Evolutionary conservation across 1,140 invertebrate genomes (phyloP), one percentile per base, ranked within the genome.

Genomic region (Lerema accius): DNA sequence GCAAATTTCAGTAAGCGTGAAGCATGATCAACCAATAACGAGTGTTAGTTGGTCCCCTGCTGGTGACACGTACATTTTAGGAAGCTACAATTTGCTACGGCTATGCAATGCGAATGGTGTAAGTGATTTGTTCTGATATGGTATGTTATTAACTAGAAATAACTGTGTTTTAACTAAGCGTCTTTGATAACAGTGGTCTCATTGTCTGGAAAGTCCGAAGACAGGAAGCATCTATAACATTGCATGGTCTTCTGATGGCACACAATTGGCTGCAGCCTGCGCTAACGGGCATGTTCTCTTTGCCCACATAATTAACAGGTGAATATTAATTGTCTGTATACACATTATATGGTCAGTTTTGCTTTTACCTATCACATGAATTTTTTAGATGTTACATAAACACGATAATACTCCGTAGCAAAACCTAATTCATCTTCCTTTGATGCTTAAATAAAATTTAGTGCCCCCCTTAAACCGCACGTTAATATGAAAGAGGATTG

Each of bases 101-200:
- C 92, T 99, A 0, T 99, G 98, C 86, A 98, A 99, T 91, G 95
- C 95, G 90, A 95, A 95, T 74, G 99, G 99, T 40, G 97, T 98
- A 92, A 92, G 94, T 91, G n/a, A n/a, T n/a, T n/a, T n/a, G n/a
- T n/a, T n/a, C n/a, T n/a, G n/a, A n/a, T n/a, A n/a, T n/a, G n/a
- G n/a, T n/a, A n/a, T n/a, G n/a, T n/a, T n/a, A n/a, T n/a, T n/a
- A n/a, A n/a, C n/a, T n/a, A n/a, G n/a, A n/a, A n/a, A n/a, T n/a
- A n/a, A n/a, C n/a, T n/a, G n/a, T n/a, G n/a, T n/a, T n/a, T n/a
- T n/a, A n/a, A n/a, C n/a, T n/a, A n/a, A n/a, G n/a, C n/a, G n/a
- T n/a, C n/a, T 7, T 4, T 9, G 10, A 45, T 92, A 92, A 51
- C 69, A 99, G 97, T 99, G 98, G 98, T 97, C 97, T 0, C 95